phyloP scores from a whole-genome alignment of 2,113 vertebrate species.

The Poeciliopsis turrubarensis region DNA sequence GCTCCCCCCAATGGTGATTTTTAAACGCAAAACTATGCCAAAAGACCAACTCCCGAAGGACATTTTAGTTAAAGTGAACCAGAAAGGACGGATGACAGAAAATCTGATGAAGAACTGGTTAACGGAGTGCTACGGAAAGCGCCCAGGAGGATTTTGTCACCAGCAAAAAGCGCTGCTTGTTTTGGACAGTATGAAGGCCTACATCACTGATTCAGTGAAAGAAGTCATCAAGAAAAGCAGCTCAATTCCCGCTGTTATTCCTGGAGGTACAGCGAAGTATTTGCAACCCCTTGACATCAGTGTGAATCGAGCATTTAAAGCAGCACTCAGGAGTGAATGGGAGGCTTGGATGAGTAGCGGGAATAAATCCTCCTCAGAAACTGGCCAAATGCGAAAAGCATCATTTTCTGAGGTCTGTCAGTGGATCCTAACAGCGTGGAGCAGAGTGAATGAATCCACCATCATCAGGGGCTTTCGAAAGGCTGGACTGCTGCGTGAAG shows the following conservation, averaged over 20 bases:
- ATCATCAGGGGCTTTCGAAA: no score
- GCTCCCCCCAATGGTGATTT: constrained; percentile 17
- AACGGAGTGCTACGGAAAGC: not conserved
- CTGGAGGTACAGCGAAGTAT: constrained; percentile 19
- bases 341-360: constrained; percentile 22
- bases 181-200: constrained; percentile 27
- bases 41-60: constrained; percentile 35
- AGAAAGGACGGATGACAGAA: constrained; percentile 15
- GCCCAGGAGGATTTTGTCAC: not conserved
- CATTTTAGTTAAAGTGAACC: not conserved
- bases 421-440: not conserved
- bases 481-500: not conserved
- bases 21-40: constrained; percentile 28
- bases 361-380: constrained; percentile 6
- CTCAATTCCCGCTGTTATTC: constrained; percentile 30
- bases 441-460: not conserved
- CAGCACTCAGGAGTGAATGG: constrained; percentile 4
- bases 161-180: constrained; percentile 23
- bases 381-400: not conserved
- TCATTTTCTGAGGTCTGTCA: not conserved
- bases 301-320: constrained; percentile 8
- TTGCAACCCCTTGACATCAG: constrained; percentile 35
- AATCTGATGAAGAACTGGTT: not conserved
- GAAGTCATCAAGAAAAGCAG: constrained; percentile 38
- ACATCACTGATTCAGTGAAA: constrained; percentile 38